A percentile compares a stretch with the other conserved stretches of the same genome.
These are phyloP conservation scores for Pomatostomus ruficeps DNA, from an alignment of 2,113 vertebrate genomes.

Conservation along the genomic window DNA sequence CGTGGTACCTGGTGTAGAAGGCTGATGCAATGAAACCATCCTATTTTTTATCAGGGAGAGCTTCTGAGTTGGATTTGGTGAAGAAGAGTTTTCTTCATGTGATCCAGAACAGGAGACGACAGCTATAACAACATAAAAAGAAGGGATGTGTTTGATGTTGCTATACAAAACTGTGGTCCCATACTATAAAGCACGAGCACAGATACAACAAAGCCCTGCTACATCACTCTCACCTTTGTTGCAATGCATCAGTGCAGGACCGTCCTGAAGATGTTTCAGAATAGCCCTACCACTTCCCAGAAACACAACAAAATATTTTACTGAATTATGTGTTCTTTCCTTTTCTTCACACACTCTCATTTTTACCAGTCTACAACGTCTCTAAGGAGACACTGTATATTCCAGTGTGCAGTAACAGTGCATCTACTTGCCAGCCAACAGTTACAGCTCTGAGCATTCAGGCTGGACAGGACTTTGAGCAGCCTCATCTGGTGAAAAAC, in stretches of 20 bases:
- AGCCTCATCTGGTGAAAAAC: neutral
- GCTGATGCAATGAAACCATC: constrained; percentile 5
- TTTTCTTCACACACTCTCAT: neutral
- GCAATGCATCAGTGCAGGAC: neutral
- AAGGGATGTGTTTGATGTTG: neutral
- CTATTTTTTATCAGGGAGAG: neutral
- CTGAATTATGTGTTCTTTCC: neutral
- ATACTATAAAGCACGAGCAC: neutral
- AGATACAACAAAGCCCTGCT: neutral
- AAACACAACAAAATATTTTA: neutral
- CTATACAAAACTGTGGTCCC: neutral
- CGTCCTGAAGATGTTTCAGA: neutral
- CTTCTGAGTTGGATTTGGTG: neutral
- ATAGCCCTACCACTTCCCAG: neutral
- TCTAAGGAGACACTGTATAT: neutral
- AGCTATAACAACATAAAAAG: constrained; percentile 19
- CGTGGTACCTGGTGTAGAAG: constrained; percentile 36
- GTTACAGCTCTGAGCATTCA: neutral
- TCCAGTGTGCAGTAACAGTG: neutral
- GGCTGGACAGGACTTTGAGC: neutral
- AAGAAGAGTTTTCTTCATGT: constrained; percentile 15
- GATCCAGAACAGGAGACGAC: neutral
- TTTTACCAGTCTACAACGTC: neutral
- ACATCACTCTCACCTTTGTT: neutral
- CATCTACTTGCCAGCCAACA: neutral